Base-by-base conservation (phyloP, 2,888 invertebrate genomes). In the Trypoxylon attenuatum region DNA sequence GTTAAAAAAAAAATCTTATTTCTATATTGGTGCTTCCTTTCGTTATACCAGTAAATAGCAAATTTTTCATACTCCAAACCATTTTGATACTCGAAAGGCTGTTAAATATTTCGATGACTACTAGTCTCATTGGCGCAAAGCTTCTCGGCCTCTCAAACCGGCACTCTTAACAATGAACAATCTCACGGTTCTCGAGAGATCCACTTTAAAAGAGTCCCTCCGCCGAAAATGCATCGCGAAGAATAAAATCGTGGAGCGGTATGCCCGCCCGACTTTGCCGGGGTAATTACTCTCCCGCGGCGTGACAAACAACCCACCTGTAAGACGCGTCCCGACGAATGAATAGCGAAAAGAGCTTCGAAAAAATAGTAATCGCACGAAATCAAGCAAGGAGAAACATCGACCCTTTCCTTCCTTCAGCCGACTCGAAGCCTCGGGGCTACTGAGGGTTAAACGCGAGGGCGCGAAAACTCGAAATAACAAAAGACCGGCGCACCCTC, bases 291-390 rank as follows among this genome's bases (percentile, higher is more conserved):
- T 68, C 68, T 68, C 60, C 61, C 68, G 53, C 53, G 53, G 60
- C 56, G 65, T 68, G 68, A 68, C 51, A 66, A 66, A 68, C 68
- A 66, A 51, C 66, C 68, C 68, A 68, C 68, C 68, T 68, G 68
- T 68, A 66, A 68, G 68, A 61, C 56, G 51, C 42, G 47, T 49
- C 51, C 57, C 33, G n/a, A n/a, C 27, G 27, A 47, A 41, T 45
- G 56, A 47, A 45, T n/a, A 21, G 21, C n/a, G 5, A 5, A 46
- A 21, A 16, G 21, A 62, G 38, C 33, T 25, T 13, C 6, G 5
- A n/a, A 21, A 23, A 16, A 50, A 49, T 47, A 42, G n/a, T n/a
- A 22, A 21, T 56, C 10, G 16, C 51, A 45, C 64, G 13, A 27
- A 25, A 53, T 50, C 54, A 21, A 54, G 27, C 27, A 2, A 22